These are phyloP conservation scores for Drosophila prosaltans DNA, from an alignment of 1,140 invertebrate species.

Conservation along the genomic window DNA sequence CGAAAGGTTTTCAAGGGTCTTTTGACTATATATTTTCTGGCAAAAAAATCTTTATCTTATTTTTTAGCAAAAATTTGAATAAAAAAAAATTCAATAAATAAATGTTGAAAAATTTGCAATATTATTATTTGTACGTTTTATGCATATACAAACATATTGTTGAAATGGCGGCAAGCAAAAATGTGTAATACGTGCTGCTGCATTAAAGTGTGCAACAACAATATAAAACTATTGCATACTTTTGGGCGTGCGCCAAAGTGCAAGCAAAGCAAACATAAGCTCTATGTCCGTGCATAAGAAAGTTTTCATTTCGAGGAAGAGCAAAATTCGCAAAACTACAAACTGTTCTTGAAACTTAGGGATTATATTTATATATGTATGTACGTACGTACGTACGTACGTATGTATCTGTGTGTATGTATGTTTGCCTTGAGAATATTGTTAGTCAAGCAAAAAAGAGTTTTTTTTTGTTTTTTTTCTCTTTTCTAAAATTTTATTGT, in stretches of 20 bases:
- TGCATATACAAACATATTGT: neutral
- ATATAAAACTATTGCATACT: constrained; percentile 1
- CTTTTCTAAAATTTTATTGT: neutral
- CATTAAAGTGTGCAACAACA: constrained; percentile 5
- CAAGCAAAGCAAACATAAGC: constrained; percentile 5
- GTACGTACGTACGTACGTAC: no score
- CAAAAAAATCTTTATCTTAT: no score
- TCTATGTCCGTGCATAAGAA: constrained; percentile 4
- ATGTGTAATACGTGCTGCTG: constrained; percentile 7
- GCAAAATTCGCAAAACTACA: neutral
- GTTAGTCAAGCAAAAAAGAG: neutral
- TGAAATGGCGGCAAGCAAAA: neutral
- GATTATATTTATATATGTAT: neutral
- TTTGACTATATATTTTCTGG: no score
- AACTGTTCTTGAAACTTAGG: neutral
- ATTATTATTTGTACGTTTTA: neutral
- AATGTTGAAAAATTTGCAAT: neutral
- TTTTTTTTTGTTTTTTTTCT: neutral
- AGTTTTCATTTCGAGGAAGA: neutral
- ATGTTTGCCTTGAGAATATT: neutral
- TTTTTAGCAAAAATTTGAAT: no score
- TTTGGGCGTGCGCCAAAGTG: constrained; percentile 6
- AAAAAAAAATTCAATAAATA: no score
- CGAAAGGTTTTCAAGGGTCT: no score
- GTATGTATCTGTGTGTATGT: no score